Percentiles rank a stretch among this genome's conserved stretches.
These are phyloP conservation scores for Caprella mutica DNA, from an alignment of 2,888 invertebrate genomes.

Conservation along the genomic window DNA sequence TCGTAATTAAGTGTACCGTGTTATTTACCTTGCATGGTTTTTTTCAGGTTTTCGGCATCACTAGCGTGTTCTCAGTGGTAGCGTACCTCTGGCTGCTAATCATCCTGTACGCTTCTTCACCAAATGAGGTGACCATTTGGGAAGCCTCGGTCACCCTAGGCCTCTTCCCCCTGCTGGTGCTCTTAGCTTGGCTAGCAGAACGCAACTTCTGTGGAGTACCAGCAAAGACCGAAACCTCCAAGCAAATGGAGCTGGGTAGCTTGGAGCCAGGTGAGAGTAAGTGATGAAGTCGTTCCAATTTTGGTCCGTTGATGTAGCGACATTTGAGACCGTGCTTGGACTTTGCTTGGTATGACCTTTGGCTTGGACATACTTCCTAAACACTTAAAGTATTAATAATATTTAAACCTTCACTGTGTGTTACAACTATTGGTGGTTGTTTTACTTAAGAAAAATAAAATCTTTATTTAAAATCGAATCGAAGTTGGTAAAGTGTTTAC, in stretches of 20 bases:
- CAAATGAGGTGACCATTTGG: constrained; percentile 46
- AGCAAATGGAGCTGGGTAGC: constrained; percentile 43
- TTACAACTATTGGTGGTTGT: no score
- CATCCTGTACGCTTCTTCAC: constrained; percentile 41
- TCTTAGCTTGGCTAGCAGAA: constrained; percentile 48
- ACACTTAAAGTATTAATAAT: no score
- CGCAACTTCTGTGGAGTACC: constrained; percentile 43
- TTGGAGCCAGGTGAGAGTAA: constrained; percentile 40
- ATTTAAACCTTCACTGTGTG: no score
- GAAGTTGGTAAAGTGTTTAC: no score
- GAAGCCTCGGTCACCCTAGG: constrained; percentile 49
- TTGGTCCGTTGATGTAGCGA: no score
- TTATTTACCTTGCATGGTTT: background rate
- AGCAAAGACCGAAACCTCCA: constrained; percentile 37
- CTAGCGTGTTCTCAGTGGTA: constrained; percentile 44
- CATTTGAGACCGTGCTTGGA: no score
- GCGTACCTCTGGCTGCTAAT: constrained; percentile 51
- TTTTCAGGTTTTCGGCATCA: constrained; percentile 43
- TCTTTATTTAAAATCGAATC: no score
- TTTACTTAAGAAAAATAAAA: no score
- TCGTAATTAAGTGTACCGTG: background rate
- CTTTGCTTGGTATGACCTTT: no score
- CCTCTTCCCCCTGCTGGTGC: constrained; percentile 48
- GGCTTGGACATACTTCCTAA: no score
- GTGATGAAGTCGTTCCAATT: constrained; percentile 27